A percentile compares a stretch with the other conserved stretches of the same genome.
phyloP scores from a whole-genome alignment of 2,888 invertebrate genomes.

The Drosophila suboccidentalis region DNA sequence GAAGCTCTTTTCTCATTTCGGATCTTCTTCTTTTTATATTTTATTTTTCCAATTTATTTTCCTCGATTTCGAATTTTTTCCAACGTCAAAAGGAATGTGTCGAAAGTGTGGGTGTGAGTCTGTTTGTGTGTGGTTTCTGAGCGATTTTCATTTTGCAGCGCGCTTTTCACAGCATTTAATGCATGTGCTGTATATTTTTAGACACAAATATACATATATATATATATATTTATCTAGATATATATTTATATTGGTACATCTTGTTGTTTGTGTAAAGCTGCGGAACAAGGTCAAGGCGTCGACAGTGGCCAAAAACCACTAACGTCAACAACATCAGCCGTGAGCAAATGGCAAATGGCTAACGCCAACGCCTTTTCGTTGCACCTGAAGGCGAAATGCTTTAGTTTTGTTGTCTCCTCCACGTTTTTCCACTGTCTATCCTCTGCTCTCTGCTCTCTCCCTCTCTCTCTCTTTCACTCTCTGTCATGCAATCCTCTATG shows the following conservation, averaged over 20 bases:
- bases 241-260: slow-evolving; percentile 3
- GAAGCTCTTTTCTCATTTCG: slow-evolving; percentile 1
- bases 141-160: slow-evolving; percentile 30
- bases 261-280: slow-evolving; percentile 30
- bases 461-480: background rate
- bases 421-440: background rate
- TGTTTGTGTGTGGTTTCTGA: background rate
- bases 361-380: slow-evolving; percentile 44
- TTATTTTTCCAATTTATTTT: slow-evolving; percentile 16
- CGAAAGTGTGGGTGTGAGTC: slow-evolving; percentile 12
- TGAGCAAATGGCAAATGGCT: slow-evolving; percentile 13
- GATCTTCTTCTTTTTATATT: background rate
- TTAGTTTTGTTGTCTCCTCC: slow-evolving; percentile 5
- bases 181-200: slow-evolving; percentile 54
- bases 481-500: background rate
- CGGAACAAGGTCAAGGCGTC: slow-evolving; percentile 76
- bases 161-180: slow-evolving; percentile 34
- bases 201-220: slow-evolving; percentile 12
- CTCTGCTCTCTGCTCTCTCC: background rate
- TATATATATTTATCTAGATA: background rate
- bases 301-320: slow-evolving; percentile 44
- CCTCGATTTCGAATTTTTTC: slow-evolving; percentile 33
- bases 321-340: slow-evolving; percentile 25
- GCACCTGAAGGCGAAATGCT: slow-evolving; percentile 56
- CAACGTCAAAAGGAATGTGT: slow-evolving; percentile 42